These are phyloP conservation scores for Scartelaos histophorus DNA, from an alignment of 2,113 vertebrate species.

Conservation along the genomic window DNA sequence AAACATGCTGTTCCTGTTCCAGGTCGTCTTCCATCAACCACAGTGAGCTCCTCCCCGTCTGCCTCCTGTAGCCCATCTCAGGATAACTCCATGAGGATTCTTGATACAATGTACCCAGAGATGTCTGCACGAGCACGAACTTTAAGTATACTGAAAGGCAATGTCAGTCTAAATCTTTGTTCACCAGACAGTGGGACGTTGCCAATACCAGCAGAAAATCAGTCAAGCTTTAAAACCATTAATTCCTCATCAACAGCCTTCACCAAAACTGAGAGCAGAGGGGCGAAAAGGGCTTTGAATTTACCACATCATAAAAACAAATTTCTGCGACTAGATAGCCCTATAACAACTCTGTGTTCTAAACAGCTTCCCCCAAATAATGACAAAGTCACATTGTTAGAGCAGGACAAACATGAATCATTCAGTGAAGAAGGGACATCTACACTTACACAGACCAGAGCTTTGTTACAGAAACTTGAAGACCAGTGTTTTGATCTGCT, in stretches of 20 bases:
- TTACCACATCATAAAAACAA: conserved; percentile 78
- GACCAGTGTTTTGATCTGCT: conserved; percentile 85
- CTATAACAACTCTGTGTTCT: conserved; percentile 50
- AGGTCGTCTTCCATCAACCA: conserved; percentile 82
- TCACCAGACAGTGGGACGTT: conserved; percentile 59
- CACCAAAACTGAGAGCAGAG: conserved; percentile 81
- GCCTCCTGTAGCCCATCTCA: conserved; percentile 69
- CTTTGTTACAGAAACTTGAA: conserved; percentile 78
- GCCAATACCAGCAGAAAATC: conserved; percentile 61
- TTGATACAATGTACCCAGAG: conserved; percentile 95
- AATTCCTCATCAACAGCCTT: conserved; percentile 88
- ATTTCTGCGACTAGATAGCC: conserved; percentile 78
- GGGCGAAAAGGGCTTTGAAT: conserved; percentile 68
- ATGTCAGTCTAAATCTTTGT: conserved; percentile 79
- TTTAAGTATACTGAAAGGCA: conserved; percentile 89
- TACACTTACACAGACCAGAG: conserved; percentile 33
- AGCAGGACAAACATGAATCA: not conserved
- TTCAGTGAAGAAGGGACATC: conserved; percentile 3
- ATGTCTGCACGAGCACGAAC: conserved; percentile 91
- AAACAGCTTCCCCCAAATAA: conserved; percentile 2
- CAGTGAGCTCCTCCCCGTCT: conserved; percentile 62
- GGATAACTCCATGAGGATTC: conserved; percentile 91
- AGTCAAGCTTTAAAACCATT: conserved; percentile 84
- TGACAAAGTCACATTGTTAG: conserved; percentile 8
- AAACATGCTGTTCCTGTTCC: conserved; percentile 94